These are phyloP conservation scores for Rattus norvegicus DNA, from an alignment of 2,113 vertebrate species.

Conservation along the genomic window GRCr8 NC_086028.1:72903001-72903500, in stretches of 20 bases:
- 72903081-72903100: not conserved
- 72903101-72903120: not conserved
- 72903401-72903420: constrained; percentile 45
- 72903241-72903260: not conserved
- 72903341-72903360: constrained; percentile 30
- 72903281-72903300: constrained; percentile 21
- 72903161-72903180: not conserved
- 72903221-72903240: not conserved
- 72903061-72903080: not conserved
- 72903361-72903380: constrained; percentile 22
- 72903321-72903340: constrained; percentile 59
- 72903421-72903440: constrained; percentile 47
- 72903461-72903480: not conserved
- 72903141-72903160: not conserved
- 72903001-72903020: not conserved
- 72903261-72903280: constrained; percentile 58
- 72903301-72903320: not conserved
- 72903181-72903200: not conserved
- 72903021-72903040: not conserved
- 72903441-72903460: constrained; percentile 5
- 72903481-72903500: not conserved
- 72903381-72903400: constrained; percentile 15
- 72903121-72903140: not conserved
- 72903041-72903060: not conserved
- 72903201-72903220: not conserved